phyloP scores from a whole-genome alignment of 2,113 vertebrate species.

The Sebastes fasciatus region DNA sequence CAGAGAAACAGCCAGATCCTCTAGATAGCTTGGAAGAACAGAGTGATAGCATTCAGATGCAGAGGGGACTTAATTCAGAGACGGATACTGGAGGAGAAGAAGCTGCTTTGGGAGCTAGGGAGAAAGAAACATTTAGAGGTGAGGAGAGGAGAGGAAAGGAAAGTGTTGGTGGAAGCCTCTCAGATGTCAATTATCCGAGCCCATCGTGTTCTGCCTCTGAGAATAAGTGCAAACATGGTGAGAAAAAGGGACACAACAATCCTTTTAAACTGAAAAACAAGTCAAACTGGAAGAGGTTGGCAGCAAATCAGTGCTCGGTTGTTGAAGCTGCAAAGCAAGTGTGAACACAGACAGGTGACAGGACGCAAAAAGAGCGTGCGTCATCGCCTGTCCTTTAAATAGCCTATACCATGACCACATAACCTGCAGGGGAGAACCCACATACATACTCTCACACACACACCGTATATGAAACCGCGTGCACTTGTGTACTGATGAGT shows the following conservation, averaged over 20 bases:
- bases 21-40: constrained; percentile 22
- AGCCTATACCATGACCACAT: constrained; percentile 2
- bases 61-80: constrained; percentile 37
- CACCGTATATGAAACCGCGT: constrained; percentile 1
- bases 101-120: constrained; percentile 47
- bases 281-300: background rate
- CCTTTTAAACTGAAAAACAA: constrained; percentile 6
- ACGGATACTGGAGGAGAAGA: constrained; percentile 23
- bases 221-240: constrained; percentile 4
- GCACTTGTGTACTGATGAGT: constrained; percentile 37
- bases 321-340: constrained; percentile 1
- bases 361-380: background rate
- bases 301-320: background rate
- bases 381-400: constrained; percentile 47
- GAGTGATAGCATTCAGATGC: constrained; percentile 42
- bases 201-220: constrained; percentile 2
- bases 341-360: constrained; percentile 4
- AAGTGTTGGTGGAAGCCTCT: constrained; percentile 2
- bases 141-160: constrained; percentile 19
- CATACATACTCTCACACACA: too few species aligned
- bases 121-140: constrained; percentile 6
- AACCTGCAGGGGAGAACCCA: constrained; percentile 25
- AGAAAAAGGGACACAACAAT: background rate
- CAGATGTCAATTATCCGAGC: background rate
- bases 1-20: constrained; percentile 38